Evolutionary conservation across 2,888 invertebrate species (phyloP).

Genomic region (Sepioteuthis lessoniana): DNA sequence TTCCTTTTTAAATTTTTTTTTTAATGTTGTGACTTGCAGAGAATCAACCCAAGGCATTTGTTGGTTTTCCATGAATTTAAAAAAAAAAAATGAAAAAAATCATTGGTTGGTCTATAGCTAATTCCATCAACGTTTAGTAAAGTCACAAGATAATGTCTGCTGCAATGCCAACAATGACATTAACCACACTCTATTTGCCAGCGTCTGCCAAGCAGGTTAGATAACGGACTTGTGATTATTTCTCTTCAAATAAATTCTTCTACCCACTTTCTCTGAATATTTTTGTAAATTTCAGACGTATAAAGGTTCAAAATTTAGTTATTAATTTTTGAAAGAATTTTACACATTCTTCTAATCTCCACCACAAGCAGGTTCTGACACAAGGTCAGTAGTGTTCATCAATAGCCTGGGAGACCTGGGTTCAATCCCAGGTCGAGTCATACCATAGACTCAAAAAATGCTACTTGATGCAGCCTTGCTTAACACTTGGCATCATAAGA

Average conservation of each 20-base stretch:
- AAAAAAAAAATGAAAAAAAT: neutral
- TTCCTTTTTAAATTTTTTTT: neutral
- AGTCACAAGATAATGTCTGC: neutral
- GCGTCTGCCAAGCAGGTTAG: neutral
- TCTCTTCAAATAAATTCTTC: neutral
- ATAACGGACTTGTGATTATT: neutral
- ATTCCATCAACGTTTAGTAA: neutral
- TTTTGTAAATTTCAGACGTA: too few relatives aligned
- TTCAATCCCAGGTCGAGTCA: too few relatives aligned
- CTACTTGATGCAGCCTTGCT: too few relatives aligned
- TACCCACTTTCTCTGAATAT: neutral
- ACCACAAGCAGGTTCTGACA: too few relatives aligned
- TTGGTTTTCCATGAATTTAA: neutral
- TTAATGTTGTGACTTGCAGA: neutral
- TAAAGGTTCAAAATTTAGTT: too few relatives aligned
- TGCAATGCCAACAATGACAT: neutral
- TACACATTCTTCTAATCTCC: too few relatives aligned
- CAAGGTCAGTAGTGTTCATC: too few relatives aligned
- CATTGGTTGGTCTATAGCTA: neutral
- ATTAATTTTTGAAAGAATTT: too few relatives aligned
- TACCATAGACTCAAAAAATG: too few relatives aligned
- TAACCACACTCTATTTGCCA: slow-evolving; percentile 15
- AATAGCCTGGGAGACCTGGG: too few relatives aligned
- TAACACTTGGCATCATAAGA: too few relatives aligned
- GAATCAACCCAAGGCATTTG: neutral